These are phyloP conservation scores for Felis chaus DNA, from an alignment of 2,113 vertebrate species.

Conservation along the genomic window DNA sequence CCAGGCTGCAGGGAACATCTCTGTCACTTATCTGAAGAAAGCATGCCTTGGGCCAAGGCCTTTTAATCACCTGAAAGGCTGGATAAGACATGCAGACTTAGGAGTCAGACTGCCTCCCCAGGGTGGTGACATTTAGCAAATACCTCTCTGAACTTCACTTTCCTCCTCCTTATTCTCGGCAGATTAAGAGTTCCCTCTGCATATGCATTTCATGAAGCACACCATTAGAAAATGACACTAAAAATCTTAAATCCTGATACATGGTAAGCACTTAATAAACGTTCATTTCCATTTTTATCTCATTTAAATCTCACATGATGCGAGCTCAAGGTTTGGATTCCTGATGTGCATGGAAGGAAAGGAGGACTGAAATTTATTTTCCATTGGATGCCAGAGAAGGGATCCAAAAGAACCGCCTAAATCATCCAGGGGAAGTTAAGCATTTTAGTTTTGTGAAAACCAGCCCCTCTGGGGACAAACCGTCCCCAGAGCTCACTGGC, in stretches of 20 bases:
- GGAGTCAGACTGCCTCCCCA: background rate
- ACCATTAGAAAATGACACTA: background rate
- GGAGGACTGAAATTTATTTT: background rate
- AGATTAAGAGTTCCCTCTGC: background rate
- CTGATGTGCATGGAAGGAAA: background rate
- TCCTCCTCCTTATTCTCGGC: background rate
- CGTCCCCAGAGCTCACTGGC: fast-evolving
- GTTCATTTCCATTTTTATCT: background rate
- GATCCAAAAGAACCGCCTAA: background rate
- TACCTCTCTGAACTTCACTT: background rate
- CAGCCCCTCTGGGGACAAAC: background rate
- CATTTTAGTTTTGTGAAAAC: background rate
- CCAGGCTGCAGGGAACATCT: background rate
- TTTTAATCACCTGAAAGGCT: background rate
- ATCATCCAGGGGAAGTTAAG: background rate
- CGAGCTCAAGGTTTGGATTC: background rate
- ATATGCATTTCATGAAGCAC: background rate
- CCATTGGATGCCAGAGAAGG: background rate
- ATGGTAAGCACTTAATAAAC: background rate
- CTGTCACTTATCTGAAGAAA: no score
- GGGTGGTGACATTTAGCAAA: background rate
- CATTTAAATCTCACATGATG: background rate
- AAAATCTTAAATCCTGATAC: background rate
- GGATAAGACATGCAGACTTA: background rate
- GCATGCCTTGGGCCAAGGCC: no score